Evolutionary conservation across 1,140 invertebrate genomes (phyloP), one percentile per base, ranked within the genome.

Genomic region (Leguminivora glycinivorella): DNA sequence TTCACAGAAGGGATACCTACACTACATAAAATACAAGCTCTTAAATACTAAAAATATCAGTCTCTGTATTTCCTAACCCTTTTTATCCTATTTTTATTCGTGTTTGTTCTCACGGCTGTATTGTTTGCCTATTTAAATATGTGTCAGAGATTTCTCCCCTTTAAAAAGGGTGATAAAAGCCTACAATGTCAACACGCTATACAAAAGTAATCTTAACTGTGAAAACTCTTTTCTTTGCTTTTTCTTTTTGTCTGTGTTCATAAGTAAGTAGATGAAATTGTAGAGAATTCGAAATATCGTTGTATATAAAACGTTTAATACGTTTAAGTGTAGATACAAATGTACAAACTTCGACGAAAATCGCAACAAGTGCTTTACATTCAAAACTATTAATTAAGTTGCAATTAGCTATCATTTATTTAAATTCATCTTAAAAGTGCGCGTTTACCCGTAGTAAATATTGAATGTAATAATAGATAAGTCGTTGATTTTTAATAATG

Each of bases 51-150:
- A 75, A 73, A 67, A 56, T 22, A 67, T 43, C 43, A 69, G 69
- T 38, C n/a, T 67, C 38, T 69, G 2, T 63, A 63, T 73, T 43
- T 19, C 12, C 26, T 19, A 4, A 17, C 7, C 25, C 70, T 72
- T 77, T 78, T 72, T 71, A 72, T 70, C 70, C 69, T 70, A 47
- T n/a, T 75, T 77, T 74, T 77, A 77, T 74, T 79, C 81, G 72
- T 83, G 79, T 84, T 81, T 83, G 78, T 80, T 78, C 76, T 77
- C 71, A 70, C 72, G 26, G 67, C 72, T 81, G 75, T 85, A 81
- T 83, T 88, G 82, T 91, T 90, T 90, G 83, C 81, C 78, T 87
- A 85, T 91, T 91, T 88, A 90, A 91, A 91, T 88, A 84, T 85
- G 81, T 87, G 83, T 85, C 83, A 85, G 80, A 82, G 83, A 87